Base-by-base conservation (phyloP, 2,888 invertebrate species). In the Orchestes rusci region DNA sequence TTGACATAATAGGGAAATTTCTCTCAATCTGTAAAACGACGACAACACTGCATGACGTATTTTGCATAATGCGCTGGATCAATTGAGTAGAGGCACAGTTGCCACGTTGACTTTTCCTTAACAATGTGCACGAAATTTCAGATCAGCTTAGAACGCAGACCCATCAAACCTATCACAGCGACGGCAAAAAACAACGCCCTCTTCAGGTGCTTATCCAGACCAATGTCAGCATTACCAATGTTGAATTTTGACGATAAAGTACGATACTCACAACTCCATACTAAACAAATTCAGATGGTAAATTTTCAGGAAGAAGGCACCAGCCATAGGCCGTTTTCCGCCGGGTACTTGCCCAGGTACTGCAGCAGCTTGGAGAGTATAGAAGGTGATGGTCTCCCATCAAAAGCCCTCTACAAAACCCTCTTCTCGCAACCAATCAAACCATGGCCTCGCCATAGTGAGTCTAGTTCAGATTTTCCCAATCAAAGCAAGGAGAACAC, bases 251-350 rank as follows among this genome's bases (percentile, higher is more conserved):
- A 23, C 10, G 48, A 55, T 16, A 55, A 51, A 49, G 58, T 59
- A 36, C 42, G 41, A 35, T 38, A n/a, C 2, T 16, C n/a, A 13
- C 17, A 4, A 8, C 23, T 4, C 12, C 19, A 10, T 29, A 29
- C 3, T n/a, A 16, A 13, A 17, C 19, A 10, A 36, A 10, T 15
- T 38, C 15, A 16, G 19, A 30, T 20, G 15, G 10, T 34, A 29
- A 23, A 18, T 37, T 37, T 41, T 3, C 27, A 47, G 46, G 56
- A 59, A 16, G 58, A 59, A 23, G 43, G 47, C n/a, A 52, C 50
- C 17, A 54, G 49, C n/a, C 56, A 55, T 43, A 46, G 65, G 16
- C 65, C 66, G 3, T 61, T 58, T 50, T 66, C 66, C 1, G 66
- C 66, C 2, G 65, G 59, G 29, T 57, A 56, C 41, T 42, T 57